Evolutionary conservation across 2,888 invertebrate species (phyloP), one percentile per base, ranked within the genome.

Genomic region (Leptarthrus brevirostris): DNA sequence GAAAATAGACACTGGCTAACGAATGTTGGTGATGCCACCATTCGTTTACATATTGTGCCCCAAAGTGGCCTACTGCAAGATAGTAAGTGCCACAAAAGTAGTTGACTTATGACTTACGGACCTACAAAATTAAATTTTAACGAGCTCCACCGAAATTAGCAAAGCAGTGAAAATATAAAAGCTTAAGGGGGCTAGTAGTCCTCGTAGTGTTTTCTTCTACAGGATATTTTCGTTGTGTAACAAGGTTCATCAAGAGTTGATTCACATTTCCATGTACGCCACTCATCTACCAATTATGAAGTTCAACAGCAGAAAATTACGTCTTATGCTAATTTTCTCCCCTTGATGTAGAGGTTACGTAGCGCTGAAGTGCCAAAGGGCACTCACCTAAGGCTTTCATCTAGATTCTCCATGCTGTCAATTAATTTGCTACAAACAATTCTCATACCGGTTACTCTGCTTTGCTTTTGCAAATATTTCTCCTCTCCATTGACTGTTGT

Each of bases 61-160:
- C 5, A 5, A 47, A 14, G 14, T n/a, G 16, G n/a, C n/a, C n/a
- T n/a, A n/a, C n/a, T n/a, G n/a, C n/a, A 2, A 47, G 16, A 47
- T 5, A 26, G 40, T n/a, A 61, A 61, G 12, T 40, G 40, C 61
- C 40, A 20, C 61, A 40, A 40, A 36, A 22, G 56, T 61, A 61
- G 40, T 61, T 61, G 22, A 61, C 61, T 61, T 36, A 22, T 61
- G 40, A 40, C 40, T 40, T 40, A 40, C 24, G 40, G 22, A 61
- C 40, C 12, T 6, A 44, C 18, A 40, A 61, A 61, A 61, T 61
- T 22, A 61, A 40, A 61, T 61, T 61, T 61, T 61, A 61, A 61
- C 40, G 40, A 61, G 40, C 22, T 18, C 40, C 61, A 12, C 20
- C 40, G 22, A 40, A 61, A 61, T 40, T 40, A 61, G 40, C 40